A percentile compares a stretch with the other conserved stretches of the same genome.
phyloP scores from a whole-genome alignment of 2,113 vertebrate species.

The Pleuronectes platessa region DNA sequence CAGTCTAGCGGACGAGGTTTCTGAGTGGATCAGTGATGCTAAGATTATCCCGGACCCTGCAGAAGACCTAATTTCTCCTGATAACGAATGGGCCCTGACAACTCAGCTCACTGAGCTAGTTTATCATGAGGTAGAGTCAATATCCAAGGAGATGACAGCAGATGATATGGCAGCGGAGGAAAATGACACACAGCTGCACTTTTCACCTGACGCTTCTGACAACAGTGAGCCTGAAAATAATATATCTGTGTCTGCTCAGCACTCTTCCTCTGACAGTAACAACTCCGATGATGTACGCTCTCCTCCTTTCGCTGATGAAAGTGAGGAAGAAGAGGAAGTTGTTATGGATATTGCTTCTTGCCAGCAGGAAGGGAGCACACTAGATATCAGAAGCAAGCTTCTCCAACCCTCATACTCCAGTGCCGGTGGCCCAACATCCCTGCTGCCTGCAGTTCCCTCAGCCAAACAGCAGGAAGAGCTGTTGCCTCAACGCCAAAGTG shows the following conservation, averaged over 20 bases:
- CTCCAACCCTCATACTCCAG: conserved; percentile 4
- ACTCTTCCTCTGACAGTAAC: conserved; percentile 15
- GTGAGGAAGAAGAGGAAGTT: conserved; percentile 51
- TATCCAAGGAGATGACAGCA: neutral
- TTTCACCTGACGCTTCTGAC: neutral
- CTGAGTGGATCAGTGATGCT: conserved; percentile 34
- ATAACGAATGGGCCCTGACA: conserved; percentile 11
- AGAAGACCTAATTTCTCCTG: conserved; percentile 5
- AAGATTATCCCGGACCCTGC: conserved; percentile 43
- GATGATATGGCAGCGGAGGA: conserved; percentile 7
- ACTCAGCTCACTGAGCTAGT: conserved; percentile 5
- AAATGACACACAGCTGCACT: conserved; percentile 1
- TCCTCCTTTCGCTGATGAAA: conserved; percentile 55
- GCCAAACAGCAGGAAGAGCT: conserved; percentile 72
- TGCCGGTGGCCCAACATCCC: conserved; percentile 1
- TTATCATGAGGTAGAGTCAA: conserved; percentile 5
- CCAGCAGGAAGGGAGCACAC: conserved; percentile 29
- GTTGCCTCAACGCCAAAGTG: conserved; percentile 31
- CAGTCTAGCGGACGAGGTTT: conserved; percentile 17
- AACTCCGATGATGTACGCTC: conserved; percentile 23
- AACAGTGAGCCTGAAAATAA: neutral
- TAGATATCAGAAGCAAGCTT: conserved; percentile 37
- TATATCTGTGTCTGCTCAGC: neutral
- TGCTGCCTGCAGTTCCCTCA: conserved; percentile 19
- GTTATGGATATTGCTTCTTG: conserved; percentile 29